A percentile compares a stretch with the other conserved stretches of the same genome.
phyloP scores from a whole-genome alignment of 2,888 invertebrate species.

The Hypolimnas misippus region DNA sequence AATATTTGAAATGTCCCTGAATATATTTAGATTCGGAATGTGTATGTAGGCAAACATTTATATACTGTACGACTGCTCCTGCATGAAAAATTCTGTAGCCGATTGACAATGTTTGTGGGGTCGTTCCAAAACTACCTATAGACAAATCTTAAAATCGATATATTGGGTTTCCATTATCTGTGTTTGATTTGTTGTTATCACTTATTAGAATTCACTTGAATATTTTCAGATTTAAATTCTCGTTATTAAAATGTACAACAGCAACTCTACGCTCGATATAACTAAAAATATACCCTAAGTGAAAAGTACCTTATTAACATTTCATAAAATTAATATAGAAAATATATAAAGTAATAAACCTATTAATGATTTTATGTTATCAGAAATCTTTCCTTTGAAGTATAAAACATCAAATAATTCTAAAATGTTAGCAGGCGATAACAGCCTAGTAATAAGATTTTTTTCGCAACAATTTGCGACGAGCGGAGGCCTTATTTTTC shows the following conservation, averaged over 20 bases:
- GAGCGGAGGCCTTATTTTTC: conserved; percentile 77
- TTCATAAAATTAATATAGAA: too few relatives aligned
- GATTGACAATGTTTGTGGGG: conserved; percentile 51
- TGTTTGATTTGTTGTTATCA: background rate
- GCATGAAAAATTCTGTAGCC: conserved; percentile 56
- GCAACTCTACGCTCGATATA: too few relatives aligned
- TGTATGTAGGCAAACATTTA: conserved; percentile 24
- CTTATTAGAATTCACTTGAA: too few relatives aligned
- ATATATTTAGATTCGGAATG: conserved; percentile 21
- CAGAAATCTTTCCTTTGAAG: conserved; percentile 34
- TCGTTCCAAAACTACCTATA: conserved; percentile 40
- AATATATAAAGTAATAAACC: background rate
- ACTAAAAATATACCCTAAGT: too few relatives aligned
- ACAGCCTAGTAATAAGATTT: conserved; percentile 70
- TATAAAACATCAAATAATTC: conserved; percentile 27
- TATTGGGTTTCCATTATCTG: background rate
- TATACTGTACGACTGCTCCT: conserved; percentile 39
- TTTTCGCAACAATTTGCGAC: conserved; percentile 73
- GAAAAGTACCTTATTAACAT: too few relatives aligned
- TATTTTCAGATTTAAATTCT: too few relatives aligned
- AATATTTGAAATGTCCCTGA: conserved; percentile 19
- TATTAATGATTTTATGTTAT: conserved; percentile 4
- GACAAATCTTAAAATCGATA: conserved; percentile 53
- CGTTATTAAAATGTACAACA: too few relatives aligned
- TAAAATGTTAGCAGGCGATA: conserved; percentile 28